Base-by-base conservation (phyloP, 2,888 invertebrate genomes). In the Aporophyla lueneburgensis region DNA sequence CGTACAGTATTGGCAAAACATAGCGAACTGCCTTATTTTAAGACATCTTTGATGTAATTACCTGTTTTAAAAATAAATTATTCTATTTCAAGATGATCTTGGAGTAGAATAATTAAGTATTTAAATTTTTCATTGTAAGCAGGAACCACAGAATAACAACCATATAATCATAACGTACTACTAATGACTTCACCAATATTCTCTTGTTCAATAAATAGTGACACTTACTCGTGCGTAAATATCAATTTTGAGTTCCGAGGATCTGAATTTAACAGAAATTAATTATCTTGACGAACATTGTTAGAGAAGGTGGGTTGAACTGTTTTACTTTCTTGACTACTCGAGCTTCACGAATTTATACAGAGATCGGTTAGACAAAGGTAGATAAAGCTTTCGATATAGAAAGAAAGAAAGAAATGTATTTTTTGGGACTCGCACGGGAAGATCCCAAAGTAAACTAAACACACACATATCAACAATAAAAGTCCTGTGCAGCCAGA, bases 211-310 rank as follows among this genome's bases (percentile, higher is more conserved):
- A 59, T 66, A 76, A 54, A 5, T 19, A 75, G 1, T 51, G 53
- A 66, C 33, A 75, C 76, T 76, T 76, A 76, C 56, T 76, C 66
- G 27, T 46, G 59, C 59, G 59, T 66, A 53, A 75, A 75, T 66
- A 59, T 75, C 24, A 9, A 49, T 33, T 51, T 33, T 19, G 3
- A 61, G 46, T 75, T 66, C 53, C 19, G 43, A 51, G n/a, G 40
- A 10, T 53, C 0, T 46, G 51, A 59, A 51, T 56, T 56, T 27
- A 58, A 65, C 63, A 63, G 43, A 75, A 51, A 65, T 72, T 53
- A n/a, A 53, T 66, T 66, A 49, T 53, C 27, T 46, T 0, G 49
- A 51, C 49, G 33, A 33, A 63, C 33, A 12, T 71, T 54, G 27
- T 54, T 46, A 69, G 24, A 70, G 49, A 54, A 16, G 27, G 46